A percentile compares a stretch with the other conserved stretches of the same genome.
phyloP scores from a whole-genome alignment of 2,888 invertebrate genomes.

The Drosophila anceps region DNA sequence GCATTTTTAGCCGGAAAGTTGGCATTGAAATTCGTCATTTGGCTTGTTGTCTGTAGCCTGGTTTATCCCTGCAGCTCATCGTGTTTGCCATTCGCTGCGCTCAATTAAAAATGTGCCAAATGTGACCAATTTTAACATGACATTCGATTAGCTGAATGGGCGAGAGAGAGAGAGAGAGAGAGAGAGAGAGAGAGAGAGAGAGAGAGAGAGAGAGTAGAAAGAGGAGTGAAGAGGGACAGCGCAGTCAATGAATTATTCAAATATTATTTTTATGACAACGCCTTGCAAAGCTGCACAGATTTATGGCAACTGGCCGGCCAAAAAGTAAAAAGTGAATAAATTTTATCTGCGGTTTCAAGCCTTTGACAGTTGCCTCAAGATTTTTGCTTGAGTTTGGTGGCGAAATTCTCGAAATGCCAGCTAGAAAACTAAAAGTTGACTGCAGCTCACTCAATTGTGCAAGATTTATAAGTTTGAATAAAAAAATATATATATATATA shows the following conservation, averaged over 20 bases:
- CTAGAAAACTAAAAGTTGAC: constrained; percentile 31
- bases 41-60: constrained; percentile 44
- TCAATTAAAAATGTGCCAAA: constrained; percentile 73
- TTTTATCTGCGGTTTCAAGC: constrained; percentile 64
- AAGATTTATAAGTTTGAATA: constrained; percentile 35
- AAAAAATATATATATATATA: background rate
- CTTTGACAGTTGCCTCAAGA: constrained; percentile 56
- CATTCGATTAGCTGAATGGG: constrained; percentile 48
- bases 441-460: background rate
- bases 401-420: constrained; percentile 13
- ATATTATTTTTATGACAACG: constrained; percentile 63
- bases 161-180: too few relatives aligned
- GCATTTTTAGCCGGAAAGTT: constrained; percentile 56
- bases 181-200: too few relatives aligned
- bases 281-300: constrained; percentile 48
- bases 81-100: constrained; percentile 68
- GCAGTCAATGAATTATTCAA: constrained; percentile 51
- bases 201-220: background rate
- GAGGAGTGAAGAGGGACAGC: background rate
- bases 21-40: constrained; percentile 64
- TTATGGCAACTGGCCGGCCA: constrained; percentile 48
- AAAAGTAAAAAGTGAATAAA: constrained; percentile 69
- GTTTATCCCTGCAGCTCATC: constrained; percentile 39
- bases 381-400: constrained; percentile 24
- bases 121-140: constrained; percentile 61